Base-by-base conservation (phyloP, 2,797 vertebrate species). In the Arrhamphus sclerolepis region DNA sequence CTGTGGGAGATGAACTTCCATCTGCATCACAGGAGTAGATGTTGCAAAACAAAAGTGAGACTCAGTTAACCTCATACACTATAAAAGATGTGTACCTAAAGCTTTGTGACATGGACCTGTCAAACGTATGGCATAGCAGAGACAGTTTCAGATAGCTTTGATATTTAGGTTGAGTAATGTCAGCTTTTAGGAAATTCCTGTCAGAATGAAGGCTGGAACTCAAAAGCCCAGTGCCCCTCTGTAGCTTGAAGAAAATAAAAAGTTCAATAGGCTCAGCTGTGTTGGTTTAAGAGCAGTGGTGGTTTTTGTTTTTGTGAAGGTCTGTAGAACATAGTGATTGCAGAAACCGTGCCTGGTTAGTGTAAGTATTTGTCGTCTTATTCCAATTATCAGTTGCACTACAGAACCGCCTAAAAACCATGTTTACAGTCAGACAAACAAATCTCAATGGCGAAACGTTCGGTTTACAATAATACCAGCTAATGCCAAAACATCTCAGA, bases 381-480 rank as follows among this genome's bases (percentile, higher is more conserved):
- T 82, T 71, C 61, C 56, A 59, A 64, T 80, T 68, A 53, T 78
- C 34, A 46, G 84, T 88, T 85, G 89, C 87, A 89, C 86, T 84
- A 74, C 80, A 60, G 72, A 84, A 83, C 78, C 75, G 81, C 62
- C 24, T 16, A 63, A 43, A 62, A 67, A 67, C 72, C 50, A 48
- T 77, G 88, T 92, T 91, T 90, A 92, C 90, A 89, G 80, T 82
- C 74, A 48, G 49, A 80, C n/a, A 66, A 64, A 75, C 75, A 84
- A 68, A 70, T 69, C 61, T 48, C 61, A 62, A 76, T 56, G 57
- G 72, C 77, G 70, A 79, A 72, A 62, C 63, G 31, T 75, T 86
- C 80, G 85, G 88, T 92, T 92, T 91, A 91, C 89, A 90, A 78
- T 62, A 63, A 84, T 72, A 87, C 89, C 91, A 92, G 91, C 91